Evolutionary conservation across 2,888 invertebrate species (phyloP).

Genomic region (Harpalus rufipes): DNA sequence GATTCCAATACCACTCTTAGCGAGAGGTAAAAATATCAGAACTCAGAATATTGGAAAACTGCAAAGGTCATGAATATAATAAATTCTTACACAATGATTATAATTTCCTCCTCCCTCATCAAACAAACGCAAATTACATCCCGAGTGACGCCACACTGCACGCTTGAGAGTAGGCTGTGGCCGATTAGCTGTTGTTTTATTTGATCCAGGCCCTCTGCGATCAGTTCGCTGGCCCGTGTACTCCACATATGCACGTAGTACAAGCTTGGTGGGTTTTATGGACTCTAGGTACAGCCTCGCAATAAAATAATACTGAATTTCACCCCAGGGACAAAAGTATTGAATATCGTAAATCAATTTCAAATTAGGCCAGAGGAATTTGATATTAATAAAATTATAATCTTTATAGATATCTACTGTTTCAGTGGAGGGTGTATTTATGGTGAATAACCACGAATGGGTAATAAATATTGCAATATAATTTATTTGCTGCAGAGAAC

Average conservation of each 20-base stretch:
- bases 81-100: not conserved
- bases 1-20: too few relatives aligned
- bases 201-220: slow-evolving; percentile 41
- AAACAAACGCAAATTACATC: slow-evolving; percentile 20
- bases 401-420: not conserved
- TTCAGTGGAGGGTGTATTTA: not conserved
- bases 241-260: slow-evolving; percentile 6
- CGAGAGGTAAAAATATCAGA: too few relatives aligned
- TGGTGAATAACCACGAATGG: not conserved
- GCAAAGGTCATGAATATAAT: not conserved
- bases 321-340: slow-evolving; percentile 2
- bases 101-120: not conserved
- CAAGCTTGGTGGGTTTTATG: not conserved
- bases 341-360: slow-evolving; percentile 40
- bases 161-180: slow-evolving; percentile 16
- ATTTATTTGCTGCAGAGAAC: not conserved
- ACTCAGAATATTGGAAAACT: too few relatives aligned
- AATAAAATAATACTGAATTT: slow-evolving; percentile 8
- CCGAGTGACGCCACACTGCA: slow-evolving; percentile 18
- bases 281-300: slow-evolving; percentile 5
- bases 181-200: slow-evolving; percentile 41
- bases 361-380: slow-evolving; percentile 32
- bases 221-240: not conserved
- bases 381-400: slow-evolving; percentile 27
- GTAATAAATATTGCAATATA: not conserved